Base-by-base conservation (phyloP, 1,140 invertebrate genomes). In the Trachymyrmex septentrionalis region DNA sequence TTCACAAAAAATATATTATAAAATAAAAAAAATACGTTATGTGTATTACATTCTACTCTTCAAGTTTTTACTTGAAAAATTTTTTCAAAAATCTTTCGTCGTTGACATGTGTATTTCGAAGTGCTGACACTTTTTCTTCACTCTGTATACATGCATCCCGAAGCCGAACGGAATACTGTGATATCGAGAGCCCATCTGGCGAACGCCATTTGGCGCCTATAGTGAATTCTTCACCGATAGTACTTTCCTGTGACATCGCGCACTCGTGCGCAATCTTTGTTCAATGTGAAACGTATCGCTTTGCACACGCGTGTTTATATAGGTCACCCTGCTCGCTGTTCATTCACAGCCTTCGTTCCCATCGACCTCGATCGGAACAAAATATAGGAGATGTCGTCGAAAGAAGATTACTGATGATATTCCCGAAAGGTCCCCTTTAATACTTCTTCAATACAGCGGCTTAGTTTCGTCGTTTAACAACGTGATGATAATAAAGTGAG, bases 371-470 rank as follows among this genome's bases (percentile, higher is more conserved):
- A 84, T 88, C 64, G 80, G 80, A 34, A 69, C 2, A 19, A 69
- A 82, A 77, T 24, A 16, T 14, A 16, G 19, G 9, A 30, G 57
- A 10, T 38, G 24, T 3, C 53, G 19, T n/a, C 5, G 5, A 72
- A 57, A 44, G n/a, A 72, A 57, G 16, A 27, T 24, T 27, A 27
- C 19, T 61, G n/a, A 21, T 21, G 38, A 48, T 10, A 59, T 59
- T 50, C 55, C 66, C 7, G 86, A 64, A 55, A 84, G 78, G 14
- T 87, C 86, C 86, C 75, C 86, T 88, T 87, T 88, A 88, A 87
- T 44, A 16, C 24, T 78, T 61, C 64, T 80, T 67, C 30, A 14
- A n/a, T n/a, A n/a, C n/a, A 48, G 30, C 6, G 69, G 6, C 21
- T 64, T 30, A 21, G 44, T 57, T 50, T 53, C 27, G 48, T 48